Evolutionary conservation across 2,113 vertebrate genomes (phyloP).

Genomic region (Corythoichthys intestinalis): DNA sequence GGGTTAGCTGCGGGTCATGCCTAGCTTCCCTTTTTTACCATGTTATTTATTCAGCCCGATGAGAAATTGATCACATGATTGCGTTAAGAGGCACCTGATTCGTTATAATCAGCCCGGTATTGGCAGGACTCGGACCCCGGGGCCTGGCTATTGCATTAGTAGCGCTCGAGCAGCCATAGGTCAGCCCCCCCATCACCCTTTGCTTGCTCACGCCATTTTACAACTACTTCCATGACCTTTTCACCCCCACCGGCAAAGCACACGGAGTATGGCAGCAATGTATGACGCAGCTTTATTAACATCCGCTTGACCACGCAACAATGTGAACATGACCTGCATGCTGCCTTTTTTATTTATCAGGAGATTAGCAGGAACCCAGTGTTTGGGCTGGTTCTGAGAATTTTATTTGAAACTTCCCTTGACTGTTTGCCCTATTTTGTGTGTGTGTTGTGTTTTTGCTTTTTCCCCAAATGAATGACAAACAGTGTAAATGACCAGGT

Average conservation of each 20-base stretch:
- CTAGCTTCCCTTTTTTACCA: conserved; percentile 81
- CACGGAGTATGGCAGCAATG: conserved; percentile 49
- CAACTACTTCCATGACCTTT: conserved; percentile 88
- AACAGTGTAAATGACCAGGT: conserved; percentile 60
- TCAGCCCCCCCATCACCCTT: conserved; percentile 49
- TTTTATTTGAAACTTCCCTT: conserved; percentile 25
- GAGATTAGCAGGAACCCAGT: conserved; percentile 49
- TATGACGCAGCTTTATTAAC: conserved; percentile 24
- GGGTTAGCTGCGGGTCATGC: conserved; percentile 91
- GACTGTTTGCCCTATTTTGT: conserved; percentile 25
- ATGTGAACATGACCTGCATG: conserved; percentile 34
- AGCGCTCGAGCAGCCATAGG: conserved; percentile 84
- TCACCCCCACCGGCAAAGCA: conserved; percentile 69
- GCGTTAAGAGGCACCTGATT: conserved; percentile 93
- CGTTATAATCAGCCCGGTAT: conserved; percentile 96
- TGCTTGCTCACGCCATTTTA: conserved; percentile 81
- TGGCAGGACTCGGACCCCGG: conserved; percentile 86
- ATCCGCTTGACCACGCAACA: conserved; percentile 18
- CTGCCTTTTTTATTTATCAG: conserved; percentile 50
- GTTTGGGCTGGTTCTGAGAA: conserved; percentile 35
- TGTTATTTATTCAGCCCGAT: conserved; percentile 99
- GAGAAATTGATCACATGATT: conserved; percentile 99
- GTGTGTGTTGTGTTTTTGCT: not conserved
- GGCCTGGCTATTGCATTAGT: conserved; percentile 89
- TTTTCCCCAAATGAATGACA: conserved; percentile 60